These are phyloP conservation scores for Ormyrus pomaceus DNA, from an alignment of 2,888 invertebrate species.

Conservation along the genomic window DNA sequence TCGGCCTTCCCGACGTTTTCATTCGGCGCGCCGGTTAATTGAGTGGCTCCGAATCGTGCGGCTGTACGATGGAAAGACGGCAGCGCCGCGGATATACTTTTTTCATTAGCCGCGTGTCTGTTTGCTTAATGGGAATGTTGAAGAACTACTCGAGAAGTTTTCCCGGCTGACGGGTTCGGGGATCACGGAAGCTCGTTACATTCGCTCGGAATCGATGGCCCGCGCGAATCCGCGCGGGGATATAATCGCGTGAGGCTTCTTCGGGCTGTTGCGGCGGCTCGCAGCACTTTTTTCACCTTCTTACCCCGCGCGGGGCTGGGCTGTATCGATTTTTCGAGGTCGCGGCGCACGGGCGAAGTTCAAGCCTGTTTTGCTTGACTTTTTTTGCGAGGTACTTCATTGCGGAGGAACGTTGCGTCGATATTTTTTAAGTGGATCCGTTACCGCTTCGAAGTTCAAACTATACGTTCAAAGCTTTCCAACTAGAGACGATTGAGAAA, in stretches of 20 bases:
- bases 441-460: neutral
- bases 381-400: neutral
- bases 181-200: slow-evolving; percentile 22
- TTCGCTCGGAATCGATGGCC: slow-evolving; percentile 29
- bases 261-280: slow-evolving; percentile 10
- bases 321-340: slow-evolving; percentile 38
- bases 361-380: neutral
- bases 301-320: neutral
- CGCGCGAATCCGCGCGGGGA: slow-evolving; percentile 11
- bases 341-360: slow-evolving; percentile 18
- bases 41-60: too few species aligned
- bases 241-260: slow-evolving; percentile 15
- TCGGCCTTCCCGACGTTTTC: too few species aligned
- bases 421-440: neutral
- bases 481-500: too few species aligned
- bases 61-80: too few species aligned
- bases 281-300: slow-evolving; percentile 26
- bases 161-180: slow-evolving; percentile 25
- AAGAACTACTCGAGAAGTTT: slow-evolving; percentile 54
- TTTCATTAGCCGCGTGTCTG: slow-evolving; percentile 52
- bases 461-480: too few species aligned
- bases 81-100: slow-evolving; percentile 21
- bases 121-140: slow-evolving; percentile 48
- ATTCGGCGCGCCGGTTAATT: too few species aligned
- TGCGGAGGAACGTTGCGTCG: neutral